Evolutionary conservation across 1,140 invertebrate genomes (phyloP).

Genomic region (Hesperophylax magnus): DNA sequence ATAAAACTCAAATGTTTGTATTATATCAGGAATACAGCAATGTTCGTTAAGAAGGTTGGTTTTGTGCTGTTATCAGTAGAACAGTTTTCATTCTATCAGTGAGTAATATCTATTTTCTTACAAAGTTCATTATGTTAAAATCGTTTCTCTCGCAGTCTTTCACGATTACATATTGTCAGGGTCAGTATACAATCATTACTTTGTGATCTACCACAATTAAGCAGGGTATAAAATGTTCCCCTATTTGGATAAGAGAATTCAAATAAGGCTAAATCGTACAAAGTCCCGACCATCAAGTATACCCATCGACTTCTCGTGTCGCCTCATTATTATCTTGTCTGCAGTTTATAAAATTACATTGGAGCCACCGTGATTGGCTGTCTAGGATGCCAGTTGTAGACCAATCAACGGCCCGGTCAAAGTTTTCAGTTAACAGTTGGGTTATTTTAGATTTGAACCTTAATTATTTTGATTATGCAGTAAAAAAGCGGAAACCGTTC

Average conservation of each 20-base stretch:
- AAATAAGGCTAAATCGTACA: conserved; percentile 29
- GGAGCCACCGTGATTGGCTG: conserved; percentile 37
- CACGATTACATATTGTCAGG: no score
- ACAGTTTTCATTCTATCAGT: no score
- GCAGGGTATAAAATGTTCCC: conserved; percentile 12
- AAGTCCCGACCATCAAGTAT: conserved; percentile 7
- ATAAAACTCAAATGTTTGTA: no score
- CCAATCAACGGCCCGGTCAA: conserved; percentile 12
- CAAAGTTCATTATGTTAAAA: no score
- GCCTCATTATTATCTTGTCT: conserved; percentile 42
- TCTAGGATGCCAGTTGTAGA: conserved; percentile 16
- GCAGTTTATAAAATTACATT: conserved; percentile 43
- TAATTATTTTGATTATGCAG: neutral
- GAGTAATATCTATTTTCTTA: no score
- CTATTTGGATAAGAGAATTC: neutral
- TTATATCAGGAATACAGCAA: no score
- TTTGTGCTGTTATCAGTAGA: no score
- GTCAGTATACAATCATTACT: neutral
- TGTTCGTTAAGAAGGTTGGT: no score
- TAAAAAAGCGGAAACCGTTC: neutral
- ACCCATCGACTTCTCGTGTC: conserved; percentile 9
- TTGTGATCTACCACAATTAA: conserved; percentile 14
- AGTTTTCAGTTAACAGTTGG: neutral
- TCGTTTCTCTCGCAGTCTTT: no score
- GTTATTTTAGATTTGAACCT: no score